Conservation (phyloP, 2,113 vertebrate genomes). For the zebrafish (Danio rerio) region GRCz12tu NC_133190.1:14322001-14322500, state of each 20-base stretch:
- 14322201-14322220: slow-evolving; percentile 8
- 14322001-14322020: not conserved
- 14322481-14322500: no score
- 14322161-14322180: slow-evolving; percentile 36
- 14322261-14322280: not conserved
- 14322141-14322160: slow-evolving; percentile 20
- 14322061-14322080: not conserved
- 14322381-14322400: not conserved
- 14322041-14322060: not conserved
- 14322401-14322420: not conserved
- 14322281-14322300: not conserved
- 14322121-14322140: slow-evolving; percentile 5
- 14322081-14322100: not conserved
- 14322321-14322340: not conserved
- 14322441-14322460: not conserved
- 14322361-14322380: not conserved
- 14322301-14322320: not conserved
- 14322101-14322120: slow-evolving; percentile 5
- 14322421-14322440: not conserved
- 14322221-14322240: not conserved
- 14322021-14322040: slow-evolving; percentile 12
- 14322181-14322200: slow-evolving; percentile 39
- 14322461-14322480: not conserved
- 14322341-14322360: not conserved
- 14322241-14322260: not conserved